These are phyloP conservation scores for Gouania willdenowi DNA, from an alignment of 2,797 vertebrate genomes.

Conservation along the genomic window DNA sequence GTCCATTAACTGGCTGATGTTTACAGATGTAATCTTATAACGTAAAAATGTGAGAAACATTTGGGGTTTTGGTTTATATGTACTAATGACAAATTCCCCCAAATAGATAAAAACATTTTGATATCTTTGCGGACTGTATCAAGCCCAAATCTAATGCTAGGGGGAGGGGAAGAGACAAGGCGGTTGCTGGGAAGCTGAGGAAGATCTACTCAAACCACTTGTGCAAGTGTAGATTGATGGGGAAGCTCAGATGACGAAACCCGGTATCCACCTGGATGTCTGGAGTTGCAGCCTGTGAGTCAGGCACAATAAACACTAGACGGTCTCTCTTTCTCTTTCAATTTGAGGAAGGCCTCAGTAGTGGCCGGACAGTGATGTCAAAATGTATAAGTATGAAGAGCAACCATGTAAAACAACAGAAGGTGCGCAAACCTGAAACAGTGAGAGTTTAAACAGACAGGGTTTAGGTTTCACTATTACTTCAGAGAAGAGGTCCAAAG, in stretches of 20 bases:
- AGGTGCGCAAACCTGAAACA: neutral
- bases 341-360: constrained; percentile 9
- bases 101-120: too few species aligned
- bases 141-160: too few species aligned
- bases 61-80: too few species aligned
- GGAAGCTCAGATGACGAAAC: constrained; percentile 38
- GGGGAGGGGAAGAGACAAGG: constrained; percentile 20
- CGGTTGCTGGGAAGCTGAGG: constrained; percentile 36
- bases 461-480: neutral
- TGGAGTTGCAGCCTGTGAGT: constrained; percentile 44
- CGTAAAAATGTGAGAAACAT: too few species aligned
- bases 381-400: constrained; percentile 1
- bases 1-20: too few species aligned
- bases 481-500: neutral
- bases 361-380: constrained; percentile 9
- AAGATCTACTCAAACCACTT: constrained; percentile 16
- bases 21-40: too few species aligned
- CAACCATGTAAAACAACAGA: neutral
- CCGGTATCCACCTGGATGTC: constrained; percentile 40
- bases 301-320: constrained; percentile 37
- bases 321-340: neutral
- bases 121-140: too few species aligned
- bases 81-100: too few species aligned
- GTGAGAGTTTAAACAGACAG: neutral
- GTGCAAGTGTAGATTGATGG: constrained; percentile 31